Percentiles rank a stretch among this genome's conserved stretches.
phyloP scores from a whole-genome alignment of 2,888 invertebrate species.

The Agrotis exclamationis region DNA sequence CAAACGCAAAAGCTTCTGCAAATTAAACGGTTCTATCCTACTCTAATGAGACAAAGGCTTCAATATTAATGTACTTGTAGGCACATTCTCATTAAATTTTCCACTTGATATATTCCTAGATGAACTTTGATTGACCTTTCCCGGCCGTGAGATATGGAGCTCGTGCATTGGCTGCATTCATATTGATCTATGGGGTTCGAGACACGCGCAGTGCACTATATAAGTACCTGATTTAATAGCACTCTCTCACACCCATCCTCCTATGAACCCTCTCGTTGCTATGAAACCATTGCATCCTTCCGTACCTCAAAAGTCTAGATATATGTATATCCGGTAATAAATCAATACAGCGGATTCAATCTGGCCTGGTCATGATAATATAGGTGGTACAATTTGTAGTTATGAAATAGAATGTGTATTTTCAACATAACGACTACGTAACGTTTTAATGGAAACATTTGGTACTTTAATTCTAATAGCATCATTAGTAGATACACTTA shows the following conservation, averaged over 20 bases:
- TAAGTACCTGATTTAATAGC: background rate
- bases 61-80: too few relatives aligned
- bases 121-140: constrained; percentile 11
- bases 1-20: too few relatives aligned
- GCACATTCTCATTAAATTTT: too few relatives aligned
- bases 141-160: background rate
- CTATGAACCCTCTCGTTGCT: background rate
- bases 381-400: background rate
- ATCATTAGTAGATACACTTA: background rate
- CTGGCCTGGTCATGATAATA: background rate
- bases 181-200: constrained; percentile 11
- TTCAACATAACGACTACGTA: background rate
- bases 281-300: background rate
- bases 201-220: constrained; percentile 2
- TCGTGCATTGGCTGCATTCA: constrained; percentile 11
- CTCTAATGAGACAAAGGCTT: too few relatives aligned
- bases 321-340: constrained; percentile 9
- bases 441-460: constrained; percentile 10
- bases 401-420: background rate
- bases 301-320: background rate
- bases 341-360: constrained; percentile 19
- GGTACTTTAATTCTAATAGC: constrained; percentile 13
- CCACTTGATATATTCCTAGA: too few relatives aligned
- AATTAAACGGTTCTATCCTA: too few relatives aligned
- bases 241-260: background rate